Base-by-base conservation (phyloP, 2,888 invertebrate genomes). In the Microplitis manilae region DNA sequence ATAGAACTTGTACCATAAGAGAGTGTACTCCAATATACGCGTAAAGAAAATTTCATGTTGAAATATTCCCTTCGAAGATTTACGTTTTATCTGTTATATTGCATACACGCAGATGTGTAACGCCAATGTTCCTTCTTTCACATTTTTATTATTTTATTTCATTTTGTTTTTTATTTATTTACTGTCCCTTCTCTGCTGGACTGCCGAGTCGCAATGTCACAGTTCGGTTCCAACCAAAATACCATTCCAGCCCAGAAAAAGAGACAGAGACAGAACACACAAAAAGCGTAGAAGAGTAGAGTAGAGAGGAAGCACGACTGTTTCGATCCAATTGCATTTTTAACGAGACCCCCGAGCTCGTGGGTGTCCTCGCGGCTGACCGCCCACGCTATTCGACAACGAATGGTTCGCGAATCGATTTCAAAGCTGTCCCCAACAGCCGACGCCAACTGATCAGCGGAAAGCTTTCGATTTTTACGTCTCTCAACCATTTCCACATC, bases 271-370 rank as follows among this genome's bases (percentile, higher is more conserved):
- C 17, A 62, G 60, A 8, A 50, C 8, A 13, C 8, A 1, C 2
- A 50, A 50, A 50, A 50, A 50, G 13, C 13, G 8, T 50, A 13
- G 13, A 50, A 8, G 75, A 40, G 38, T 61, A 68, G 62, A 69
- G 62, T 41, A 68, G 15, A 39, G 50, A 62, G 60, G 64, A 77
- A 62, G 69, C 17, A 60, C 60, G 40, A 15, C 20, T 50, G 69
- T 77, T 67, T 74, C 70, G 41, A 71, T 68, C 50, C 74, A 77
- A 77, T 77, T 74, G 74, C 61, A 74, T 77, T 77, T 77, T 77
- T 74, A 77, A 77, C 77, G 67, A 74, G 77, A 59, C 74, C 39
- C 17, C 74, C 40, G 74, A 74, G 64, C 77, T 65, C 77, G 67
- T 65, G 70, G 70, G 74, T 70, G 67, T 75, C 59, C 70, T 71